Conservation (phyloP, 1,140 invertebrate species). For the Zaprionus davidi region DNA sequence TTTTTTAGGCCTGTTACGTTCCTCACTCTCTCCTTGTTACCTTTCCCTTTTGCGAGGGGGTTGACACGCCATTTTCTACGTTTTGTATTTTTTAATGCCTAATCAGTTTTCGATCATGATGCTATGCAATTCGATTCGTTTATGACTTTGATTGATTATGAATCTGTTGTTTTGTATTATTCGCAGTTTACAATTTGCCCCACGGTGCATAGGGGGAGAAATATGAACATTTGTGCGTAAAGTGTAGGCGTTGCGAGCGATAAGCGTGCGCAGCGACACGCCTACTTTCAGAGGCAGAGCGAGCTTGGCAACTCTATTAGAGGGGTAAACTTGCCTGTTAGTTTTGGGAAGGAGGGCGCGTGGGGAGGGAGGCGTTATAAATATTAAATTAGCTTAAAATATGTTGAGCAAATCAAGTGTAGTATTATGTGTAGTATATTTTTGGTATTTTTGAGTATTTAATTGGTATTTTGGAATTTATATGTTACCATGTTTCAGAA, state of each 20-base stretch:
- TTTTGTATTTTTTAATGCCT: constrained; percentile 46
- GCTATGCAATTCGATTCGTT: constrained; percentile 66
- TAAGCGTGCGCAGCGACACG: constrained; percentile 36
- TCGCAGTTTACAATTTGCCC: constrained; percentile 17
- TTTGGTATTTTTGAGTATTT: not conserved
- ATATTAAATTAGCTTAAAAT: constrained; percentile 6
- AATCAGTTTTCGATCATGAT: constrained; percentile 45
- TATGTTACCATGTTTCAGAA: too few relatives aligned
- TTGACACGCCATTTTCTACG: constrained; percentile 54
- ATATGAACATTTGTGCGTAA: constrained; percentile 72
- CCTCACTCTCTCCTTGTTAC: not conserved
- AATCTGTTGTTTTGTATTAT: constrained; percentile 61
- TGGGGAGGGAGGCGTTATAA: not conserved
- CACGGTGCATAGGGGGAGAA: constrained; percentile 14
- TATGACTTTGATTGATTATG: constrained; percentile 83
- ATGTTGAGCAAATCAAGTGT: not conserved
- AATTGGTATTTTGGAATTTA: not conserved
- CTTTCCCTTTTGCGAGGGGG: constrained; percentile 36
- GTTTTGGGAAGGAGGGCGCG: not conserved
- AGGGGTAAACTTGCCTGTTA: not conserved
- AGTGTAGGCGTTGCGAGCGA: constrained; percentile 62
- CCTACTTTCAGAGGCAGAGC: constrained; percentile 3
- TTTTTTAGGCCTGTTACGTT: constrained; percentile 35
- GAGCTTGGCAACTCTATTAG: constrained; percentile 25
- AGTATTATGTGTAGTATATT: not conserved